These are phyloP conservation scores for Trematomus loennbergii DNA, from an alignment of 2,113 vertebrate species.

Conservation along the genomic window DNA sequence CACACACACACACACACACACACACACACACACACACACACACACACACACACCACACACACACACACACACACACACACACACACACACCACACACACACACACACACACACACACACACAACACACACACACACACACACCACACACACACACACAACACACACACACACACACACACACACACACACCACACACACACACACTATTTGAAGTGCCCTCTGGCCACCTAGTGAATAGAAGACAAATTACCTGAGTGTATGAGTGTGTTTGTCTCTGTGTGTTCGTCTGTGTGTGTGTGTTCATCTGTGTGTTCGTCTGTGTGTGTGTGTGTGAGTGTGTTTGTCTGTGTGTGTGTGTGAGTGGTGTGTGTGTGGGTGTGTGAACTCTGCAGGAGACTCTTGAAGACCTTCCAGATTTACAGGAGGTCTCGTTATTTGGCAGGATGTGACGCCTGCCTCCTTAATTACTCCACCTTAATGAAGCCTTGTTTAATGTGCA, in stretches of 20 bases:
- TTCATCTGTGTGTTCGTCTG: too few species aligned
- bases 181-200: conserved; percentile 15
- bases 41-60: conserved; percentile 9
- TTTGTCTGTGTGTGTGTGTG: too few species aligned
- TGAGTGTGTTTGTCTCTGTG: neutral
- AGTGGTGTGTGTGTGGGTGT: too few species aligned
- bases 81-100: conserved; percentile 15
- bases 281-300: too few species aligned
- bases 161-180: conserved; percentile 14
- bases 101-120: neutral
- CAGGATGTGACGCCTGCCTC: conserved; percentile 30
- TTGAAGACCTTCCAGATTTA: conserved; percentile 53
- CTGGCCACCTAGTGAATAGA: conserved; percentile 72
- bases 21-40: neutral
- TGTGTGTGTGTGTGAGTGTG: too few species aligned
- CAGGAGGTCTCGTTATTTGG: conserved; percentile 54
- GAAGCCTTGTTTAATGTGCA: conserved; percentile 70
- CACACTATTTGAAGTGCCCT: conserved; percentile 68
- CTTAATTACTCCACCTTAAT: conserved; percentile 55
- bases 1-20: neutral
- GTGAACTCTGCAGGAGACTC: conserved; percentile 43
- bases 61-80: conserved; percentile 14
- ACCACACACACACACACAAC: neutral
- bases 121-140: neutral
- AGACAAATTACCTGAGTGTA: conserved; percentile 81